These are phyloP conservation scores for Lydus trimaculatus DNA, from an alignment of 2,888 invertebrate genomes.

Conservation along the genomic window DNA sequence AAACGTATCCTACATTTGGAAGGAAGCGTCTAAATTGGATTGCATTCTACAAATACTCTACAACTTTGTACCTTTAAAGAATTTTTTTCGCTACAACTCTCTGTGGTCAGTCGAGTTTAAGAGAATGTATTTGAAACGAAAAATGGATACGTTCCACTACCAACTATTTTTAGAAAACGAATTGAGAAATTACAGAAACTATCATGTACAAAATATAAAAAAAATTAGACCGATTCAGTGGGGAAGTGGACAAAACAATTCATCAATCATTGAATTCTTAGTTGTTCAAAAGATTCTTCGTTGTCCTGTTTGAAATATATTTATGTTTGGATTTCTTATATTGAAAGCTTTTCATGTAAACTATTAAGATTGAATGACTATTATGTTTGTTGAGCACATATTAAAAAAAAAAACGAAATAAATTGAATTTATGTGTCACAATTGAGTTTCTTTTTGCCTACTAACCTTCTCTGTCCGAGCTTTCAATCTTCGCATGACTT, in stretches of 20 bases:
- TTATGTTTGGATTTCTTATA: neutral
- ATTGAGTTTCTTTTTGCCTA: neutral
- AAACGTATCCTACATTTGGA: neutral
- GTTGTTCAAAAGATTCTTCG: neutral
- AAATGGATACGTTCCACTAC: neutral
- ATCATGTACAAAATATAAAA: neutral
- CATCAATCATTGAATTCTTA: neutral
- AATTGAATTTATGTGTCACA: neutral
- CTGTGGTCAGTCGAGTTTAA: neutral
- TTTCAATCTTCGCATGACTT: slow-evolving; percentile 34
- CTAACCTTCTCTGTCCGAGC: slow-evolving; percentile 39
- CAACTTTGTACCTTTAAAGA: neutral
- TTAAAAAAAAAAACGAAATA: neutral
- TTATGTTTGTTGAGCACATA: neutral
- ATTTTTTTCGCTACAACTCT: neutral
- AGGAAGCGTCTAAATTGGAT: neutral
- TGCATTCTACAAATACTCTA: neutral
- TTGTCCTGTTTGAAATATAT: neutral
- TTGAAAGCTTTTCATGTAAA: neutral
- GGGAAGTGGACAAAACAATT: neutral
- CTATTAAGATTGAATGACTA: neutral
- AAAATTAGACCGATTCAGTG: neutral
- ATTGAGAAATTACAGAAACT: neutral
- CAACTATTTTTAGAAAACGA: no score
- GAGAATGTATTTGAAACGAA: neutral